Conservation (phyloP, 2,797 vertebrate genomes). For the Lacerta viridis region DNA sequence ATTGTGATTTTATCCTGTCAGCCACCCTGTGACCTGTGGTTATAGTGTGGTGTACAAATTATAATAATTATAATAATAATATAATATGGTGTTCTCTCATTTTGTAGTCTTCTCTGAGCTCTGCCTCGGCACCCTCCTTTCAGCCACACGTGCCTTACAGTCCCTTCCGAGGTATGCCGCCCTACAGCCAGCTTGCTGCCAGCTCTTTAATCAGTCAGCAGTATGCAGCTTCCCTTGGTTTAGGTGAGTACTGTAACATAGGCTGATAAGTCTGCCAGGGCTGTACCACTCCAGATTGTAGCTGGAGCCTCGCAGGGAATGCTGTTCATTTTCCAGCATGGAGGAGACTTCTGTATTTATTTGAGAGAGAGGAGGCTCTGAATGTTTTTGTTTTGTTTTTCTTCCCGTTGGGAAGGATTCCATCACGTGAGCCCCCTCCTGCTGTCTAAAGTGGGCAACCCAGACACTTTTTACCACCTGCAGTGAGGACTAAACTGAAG, state of each 20-base stretch:
- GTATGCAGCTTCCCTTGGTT: slow-evolving; percentile 91
- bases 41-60: too few species aligned
- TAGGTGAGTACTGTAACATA: slow-evolving; percentile 85
- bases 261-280: background rate
- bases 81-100: slow-evolving; percentile 50
- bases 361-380: background rate
- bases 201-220: slow-evolving; percentile 92
- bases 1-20: too few species aligned
- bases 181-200: slow-evolving; percentile 92
- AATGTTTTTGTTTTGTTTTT: background rate
- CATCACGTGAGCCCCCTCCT: background rate
- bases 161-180: slow-evolving; percentile 88
- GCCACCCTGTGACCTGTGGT: too few species aligned
- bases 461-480: background rate
- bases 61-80: too few species aligned
- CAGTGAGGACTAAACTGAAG: background rate
- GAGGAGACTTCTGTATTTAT: background rate
- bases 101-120: slow-evolving; percentile 87
- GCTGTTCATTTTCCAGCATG: background rate
- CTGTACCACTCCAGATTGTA: background rate
- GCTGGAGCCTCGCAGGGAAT: background rate
- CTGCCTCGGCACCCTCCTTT: slow-evolving; percentile 86
- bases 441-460: background rate
- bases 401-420: background rate
- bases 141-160: slow-evolving; percentile 88